Percentiles rank a stretch among this genome's conserved stretches.
Evolutionary conservation across 2,797 vertebrate species (phyloP).

Genomic region (Sphenopsis melanotis): DNA sequence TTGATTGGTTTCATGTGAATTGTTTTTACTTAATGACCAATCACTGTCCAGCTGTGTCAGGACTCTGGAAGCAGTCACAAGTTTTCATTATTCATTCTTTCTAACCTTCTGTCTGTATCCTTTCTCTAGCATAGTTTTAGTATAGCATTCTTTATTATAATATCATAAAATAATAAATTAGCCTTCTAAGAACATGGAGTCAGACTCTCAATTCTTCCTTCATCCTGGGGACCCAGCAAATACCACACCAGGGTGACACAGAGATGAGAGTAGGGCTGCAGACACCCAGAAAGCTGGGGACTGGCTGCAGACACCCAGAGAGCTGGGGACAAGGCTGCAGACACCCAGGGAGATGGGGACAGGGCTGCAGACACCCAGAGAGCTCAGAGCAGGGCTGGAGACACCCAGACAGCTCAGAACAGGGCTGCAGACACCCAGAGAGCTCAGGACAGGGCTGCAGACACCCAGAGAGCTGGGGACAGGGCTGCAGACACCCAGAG

Average conservation of each 20-base stretch:
- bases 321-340: not conserved
- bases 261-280: not conserved
- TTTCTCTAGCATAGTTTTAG: not conserved
- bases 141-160: not conserved
- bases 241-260: too few species aligned
- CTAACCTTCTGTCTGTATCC: not conserved
- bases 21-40: not conserved
- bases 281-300: not conserved
- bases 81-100: not conserved
- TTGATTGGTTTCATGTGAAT: not conserved
- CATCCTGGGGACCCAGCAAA: too few species aligned
- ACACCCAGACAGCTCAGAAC: not conserved
- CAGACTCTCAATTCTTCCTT: too few species aligned
- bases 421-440: not conserved
- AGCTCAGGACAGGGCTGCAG: not conserved
- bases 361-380: not conserved
- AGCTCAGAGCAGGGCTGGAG: too few species aligned
- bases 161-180: not conserved
- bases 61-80: not conserved
- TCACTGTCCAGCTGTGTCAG: not conserved
- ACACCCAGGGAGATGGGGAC: not conserved
- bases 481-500: not conserved
- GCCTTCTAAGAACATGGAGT: too few species aligned
- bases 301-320: not conserved
- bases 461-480: not conserved